Conservation (phyloP, 2,888 invertebrate genomes). For the Autographa gamma region DNA sequence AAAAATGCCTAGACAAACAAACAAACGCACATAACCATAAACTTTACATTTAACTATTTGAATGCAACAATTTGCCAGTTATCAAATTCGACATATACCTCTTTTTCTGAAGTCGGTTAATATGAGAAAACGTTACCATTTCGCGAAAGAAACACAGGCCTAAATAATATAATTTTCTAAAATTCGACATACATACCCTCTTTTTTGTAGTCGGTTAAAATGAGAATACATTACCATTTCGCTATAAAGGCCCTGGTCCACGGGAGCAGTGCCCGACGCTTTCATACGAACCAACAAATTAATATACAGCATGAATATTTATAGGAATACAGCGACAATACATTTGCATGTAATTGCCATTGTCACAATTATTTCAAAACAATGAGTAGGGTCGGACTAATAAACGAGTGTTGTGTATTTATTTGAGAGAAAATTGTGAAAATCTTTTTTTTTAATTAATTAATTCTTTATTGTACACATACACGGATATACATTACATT, state of each 20-base stretch:
- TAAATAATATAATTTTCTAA: too few species aligned
- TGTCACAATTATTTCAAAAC: slow-evolving; percentile 60
- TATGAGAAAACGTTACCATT: neutral
- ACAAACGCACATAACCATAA: too few species aligned
- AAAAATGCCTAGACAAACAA: too few species aligned
- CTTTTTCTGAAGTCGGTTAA: neutral
- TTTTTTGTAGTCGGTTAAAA: neutral
- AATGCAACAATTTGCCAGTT: neutral
- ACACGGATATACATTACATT: too few species aligned
- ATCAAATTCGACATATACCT: neutral
- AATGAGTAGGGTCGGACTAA: slow-evolving; percentile 23
- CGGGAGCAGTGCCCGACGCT: slow-evolving; percentile 11
- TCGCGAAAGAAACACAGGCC: too few species aligned
- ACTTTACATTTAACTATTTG: too few species aligned
- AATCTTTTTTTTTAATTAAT: too few species aligned
- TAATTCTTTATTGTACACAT: too few species aligned
- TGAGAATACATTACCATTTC: neutral
- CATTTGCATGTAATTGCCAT: slow-evolving; percentile 63
- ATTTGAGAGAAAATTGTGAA: neutral
- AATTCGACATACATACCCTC: neutral
- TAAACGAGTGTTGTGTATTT: slow-evolving; percentile 22
- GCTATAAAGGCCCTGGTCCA: slow-evolving; percentile 19
- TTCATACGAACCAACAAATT: slow-evolving; percentile 48
- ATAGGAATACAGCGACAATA: slow-evolving; percentile 33
- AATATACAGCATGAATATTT: slow-evolving; percentile 62